A percentile compares a stretch with the other conserved stretches of the same genome.
Conservation (phyloP, 2,888 invertebrate genomes). For the Himalopsyche anomala region DNA sequence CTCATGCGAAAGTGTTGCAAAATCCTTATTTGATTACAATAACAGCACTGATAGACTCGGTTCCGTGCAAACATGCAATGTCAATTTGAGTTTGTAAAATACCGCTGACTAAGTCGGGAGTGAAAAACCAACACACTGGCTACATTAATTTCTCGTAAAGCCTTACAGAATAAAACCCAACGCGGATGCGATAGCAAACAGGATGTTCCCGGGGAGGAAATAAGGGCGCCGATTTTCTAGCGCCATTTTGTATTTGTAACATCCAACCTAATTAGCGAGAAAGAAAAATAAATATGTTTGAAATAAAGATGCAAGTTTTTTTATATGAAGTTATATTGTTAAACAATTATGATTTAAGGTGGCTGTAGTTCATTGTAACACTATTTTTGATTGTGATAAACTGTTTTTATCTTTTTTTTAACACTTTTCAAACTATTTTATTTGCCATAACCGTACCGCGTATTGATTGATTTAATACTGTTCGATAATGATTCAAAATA, state of each 20-base stretch:
- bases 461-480: too few relatives aligned
- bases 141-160: conserved; percentile 20
- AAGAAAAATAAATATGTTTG: too few relatives aligned
- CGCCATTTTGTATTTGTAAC: conserved; percentile 12
- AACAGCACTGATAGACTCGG: not conserved
- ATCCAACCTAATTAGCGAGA: not conserved
- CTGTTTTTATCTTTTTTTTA: too few relatives aligned
- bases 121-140: conserved; percentile 1
- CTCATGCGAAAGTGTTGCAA: too few relatives aligned
- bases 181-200: conserved; percentile 20
- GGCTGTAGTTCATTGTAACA: too few relatives aligned
- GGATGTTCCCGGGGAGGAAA: conserved; percentile 2
- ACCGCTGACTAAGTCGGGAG: not conserved
- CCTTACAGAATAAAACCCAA: not conserved
- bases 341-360: too few relatives aligned
- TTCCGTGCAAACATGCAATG: not conserved
- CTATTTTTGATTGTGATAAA: too few relatives aligned
- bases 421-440: too few relatives aligned
- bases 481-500: too few relatives aligned
- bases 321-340: too few relatives aligned
- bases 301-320: too few relatives aligned
- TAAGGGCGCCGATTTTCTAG: not conserved
- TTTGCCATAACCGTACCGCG: too few relatives aligned
- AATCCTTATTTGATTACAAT: not conserved
- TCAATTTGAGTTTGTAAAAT: conserved; percentile 1